phyloP scores from a whole-genome alignment of 2,888 invertebrate species.

The Bombylius major region DNA sequence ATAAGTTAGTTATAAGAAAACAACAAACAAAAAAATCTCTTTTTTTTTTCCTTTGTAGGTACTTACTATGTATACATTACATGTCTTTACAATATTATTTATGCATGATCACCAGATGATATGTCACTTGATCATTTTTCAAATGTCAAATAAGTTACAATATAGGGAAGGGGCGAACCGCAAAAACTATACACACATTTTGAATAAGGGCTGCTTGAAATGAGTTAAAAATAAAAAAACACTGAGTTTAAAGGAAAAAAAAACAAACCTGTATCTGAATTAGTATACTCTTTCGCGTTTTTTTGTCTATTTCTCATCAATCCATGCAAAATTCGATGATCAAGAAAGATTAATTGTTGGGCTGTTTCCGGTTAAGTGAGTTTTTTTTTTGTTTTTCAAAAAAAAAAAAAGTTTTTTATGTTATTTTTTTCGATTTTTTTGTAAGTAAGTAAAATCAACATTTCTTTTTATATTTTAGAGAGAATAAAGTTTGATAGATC shows the following conservation, averaged over 20 bases:
- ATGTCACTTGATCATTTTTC: constrained; percentile 14
- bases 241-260: too few relatives aligned
- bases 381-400: constrained; percentile 6
- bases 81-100: not conserved
- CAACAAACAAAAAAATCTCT: not conserved
- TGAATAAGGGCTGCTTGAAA: too few relatives aligned
- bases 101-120: constrained; percentile 9
- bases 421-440: too few relatives aligned
- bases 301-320: constrained; percentile 2
- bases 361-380: constrained; percentile 11
- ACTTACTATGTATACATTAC: not conserved
- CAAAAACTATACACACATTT: constrained; percentile 1
- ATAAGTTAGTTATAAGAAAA: not conserved
- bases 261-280: too few relatives aligned
- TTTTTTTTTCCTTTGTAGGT: not conserved
- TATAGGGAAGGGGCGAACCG: constrained; percentile 5
- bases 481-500: too few relatives aligned
- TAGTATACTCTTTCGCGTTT: not conserved
- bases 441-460: too few relatives aligned
- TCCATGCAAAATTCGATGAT: constrained; percentile 10
- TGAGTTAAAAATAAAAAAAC: not conserved
- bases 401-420: too few relatives aligned
- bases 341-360: constrained; percentile 11
- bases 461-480: too few relatives aligned
- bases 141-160: constrained; percentile 10